phyloP scores from a whole-genome alignment of 2,888 invertebrate species.

The Amphipoea lucens region DNA sequence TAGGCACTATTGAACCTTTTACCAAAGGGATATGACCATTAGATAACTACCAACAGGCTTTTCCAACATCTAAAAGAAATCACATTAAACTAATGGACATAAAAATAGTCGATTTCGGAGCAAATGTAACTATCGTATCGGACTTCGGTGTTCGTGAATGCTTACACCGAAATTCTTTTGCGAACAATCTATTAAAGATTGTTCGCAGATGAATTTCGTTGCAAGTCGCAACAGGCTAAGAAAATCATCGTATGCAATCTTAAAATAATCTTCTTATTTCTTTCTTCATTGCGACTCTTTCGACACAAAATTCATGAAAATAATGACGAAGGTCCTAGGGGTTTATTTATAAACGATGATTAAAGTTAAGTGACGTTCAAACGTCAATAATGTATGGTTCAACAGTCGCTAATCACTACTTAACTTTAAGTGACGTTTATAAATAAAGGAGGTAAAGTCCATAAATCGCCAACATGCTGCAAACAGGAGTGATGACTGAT shows the following conservation, averaged over 20 bases:
- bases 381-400: too few relatives aligned
- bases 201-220: neutral
- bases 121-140: slow-evolving; percentile 77
- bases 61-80: slow-evolving; percentile 75
- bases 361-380: neutral
- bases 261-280: neutral
- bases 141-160: slow-evolving; percentile 56
- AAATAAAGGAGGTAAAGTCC: neutral
- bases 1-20: slow-evolving; percentile 58
- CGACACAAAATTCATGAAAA: neutral
- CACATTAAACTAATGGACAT: slow-evolving; percentile 83
- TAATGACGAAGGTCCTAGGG: neutral
- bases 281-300: neutral
- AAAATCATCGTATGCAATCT: neutral
- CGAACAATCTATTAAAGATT: slow-evolving; percentile 59
- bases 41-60: slow-evolving; percentile 68
- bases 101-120: slow-evolving; percentile 79
- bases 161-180: slow-evolving; percentile 72
- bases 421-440: too few relatives aligned
- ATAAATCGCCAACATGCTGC: neutral
- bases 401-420: too few relatives aligned
- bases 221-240: neutral
- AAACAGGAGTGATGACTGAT: neutral
- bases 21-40: slow-evolving; percentile 64
- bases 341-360: neutral